Conservation (phyloP, 2,113 vertebrate genomes). For the Pantherophis guttatus region DNA sequence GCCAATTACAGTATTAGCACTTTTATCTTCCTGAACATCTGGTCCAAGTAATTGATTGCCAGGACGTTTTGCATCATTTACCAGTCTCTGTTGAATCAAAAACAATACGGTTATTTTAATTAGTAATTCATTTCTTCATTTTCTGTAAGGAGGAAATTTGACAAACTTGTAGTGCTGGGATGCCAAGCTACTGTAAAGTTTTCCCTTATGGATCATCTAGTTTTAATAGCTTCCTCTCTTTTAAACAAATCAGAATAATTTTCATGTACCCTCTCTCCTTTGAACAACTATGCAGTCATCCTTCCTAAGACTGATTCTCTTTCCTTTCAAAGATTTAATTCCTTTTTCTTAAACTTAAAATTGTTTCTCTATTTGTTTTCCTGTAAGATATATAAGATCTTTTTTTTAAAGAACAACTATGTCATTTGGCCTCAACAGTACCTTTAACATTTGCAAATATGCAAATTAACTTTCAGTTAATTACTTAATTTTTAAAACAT, state of each 20-base stretch:
- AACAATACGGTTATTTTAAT: background rate
- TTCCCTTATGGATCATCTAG: background rate
- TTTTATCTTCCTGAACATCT: conserved; percentile 27
- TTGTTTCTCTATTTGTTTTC: background rate
- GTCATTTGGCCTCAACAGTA: background rate
- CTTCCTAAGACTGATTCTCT: background rate
- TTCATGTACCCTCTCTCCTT: background rate
- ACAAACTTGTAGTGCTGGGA: background rate
- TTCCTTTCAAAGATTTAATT: background rate
- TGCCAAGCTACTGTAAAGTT: background rate
- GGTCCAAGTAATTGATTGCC: conserved; percentile 21
- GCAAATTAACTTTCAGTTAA: background rate
- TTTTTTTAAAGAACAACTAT: background rate
- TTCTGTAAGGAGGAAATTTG: background rate
- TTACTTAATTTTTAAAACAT: background rate
- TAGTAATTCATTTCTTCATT: background rate
- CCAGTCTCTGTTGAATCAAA: conserved; percentile 65
- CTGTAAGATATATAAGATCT: background rate
- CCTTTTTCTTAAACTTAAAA: background rate
- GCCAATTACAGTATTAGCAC: background rate
- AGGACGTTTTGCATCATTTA: conserved; percentile 58
- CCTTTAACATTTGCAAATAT: background rate
- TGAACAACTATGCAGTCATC: background rate
- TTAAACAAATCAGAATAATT: background rate
- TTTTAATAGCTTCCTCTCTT: background rate